A percentile compares a stretch with the other conserved stretches of the same genome.
phyloP scores from a whole-genome alignment of 2,113 vertebrate species.

The Ginglymostoma cirratum region DNA sequence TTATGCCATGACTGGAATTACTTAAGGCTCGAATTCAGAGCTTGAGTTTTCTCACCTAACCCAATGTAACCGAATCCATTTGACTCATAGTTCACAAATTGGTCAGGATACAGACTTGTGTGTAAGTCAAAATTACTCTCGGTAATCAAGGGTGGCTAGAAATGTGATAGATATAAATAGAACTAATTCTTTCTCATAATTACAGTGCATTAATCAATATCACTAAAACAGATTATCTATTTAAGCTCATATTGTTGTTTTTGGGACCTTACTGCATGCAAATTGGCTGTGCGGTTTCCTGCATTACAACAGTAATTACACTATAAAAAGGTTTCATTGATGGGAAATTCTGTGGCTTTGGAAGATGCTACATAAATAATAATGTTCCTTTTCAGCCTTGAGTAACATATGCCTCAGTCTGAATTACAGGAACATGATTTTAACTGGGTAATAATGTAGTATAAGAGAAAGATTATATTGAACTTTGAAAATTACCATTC shows the following conservation, averaged over 20 bases:
- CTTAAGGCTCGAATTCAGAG: not conserved
- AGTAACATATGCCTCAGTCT: not conserved
- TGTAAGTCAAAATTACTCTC: not conserved
- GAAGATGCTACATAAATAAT: not conserved
- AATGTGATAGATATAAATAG: not conserved
- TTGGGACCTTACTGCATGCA: not conserved
- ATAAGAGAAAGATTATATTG: not conserved
- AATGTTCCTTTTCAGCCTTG: not conserved
- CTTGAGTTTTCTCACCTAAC: not conserved
- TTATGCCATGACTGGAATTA: not conserved
- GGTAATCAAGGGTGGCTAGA: not conserved
- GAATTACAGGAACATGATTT: not conserved
- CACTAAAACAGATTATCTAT: not conserved
- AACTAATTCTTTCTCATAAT: not conserved
- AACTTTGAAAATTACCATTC: not conserved
- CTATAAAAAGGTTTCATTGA: not conserved
- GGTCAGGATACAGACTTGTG: not conserved
- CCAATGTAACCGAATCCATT: not conserved
- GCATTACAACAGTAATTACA: not conserved
- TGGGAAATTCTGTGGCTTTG: not conserved
- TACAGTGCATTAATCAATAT: not conserved
- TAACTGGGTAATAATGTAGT: not conserved
- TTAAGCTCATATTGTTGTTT: not conserved
- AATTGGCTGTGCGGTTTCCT: not conserved
- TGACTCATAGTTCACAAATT: not conserved